Percentiles rank a stretch among this genome's conserved stretches.
phyloP scores from a whole-genome alignment of 2,113 vertebrate species.

The Dipodomys stephensi region DNA sequence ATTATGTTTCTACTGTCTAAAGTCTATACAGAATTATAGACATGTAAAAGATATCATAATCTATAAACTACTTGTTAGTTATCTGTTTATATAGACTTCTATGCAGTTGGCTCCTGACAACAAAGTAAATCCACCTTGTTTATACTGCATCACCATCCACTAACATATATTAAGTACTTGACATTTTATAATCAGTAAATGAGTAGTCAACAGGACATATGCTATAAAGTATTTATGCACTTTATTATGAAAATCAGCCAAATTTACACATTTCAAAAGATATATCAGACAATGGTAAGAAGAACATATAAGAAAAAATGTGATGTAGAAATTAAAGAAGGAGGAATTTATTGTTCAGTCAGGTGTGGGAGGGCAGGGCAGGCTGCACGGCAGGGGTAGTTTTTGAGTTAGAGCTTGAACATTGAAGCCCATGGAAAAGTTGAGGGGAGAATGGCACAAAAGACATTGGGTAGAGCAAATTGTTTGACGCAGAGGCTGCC shows the following conservation, averaged over 20 bases:
- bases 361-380: background rate
- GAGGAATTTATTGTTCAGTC: background rate
- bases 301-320: background rate
- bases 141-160: background rate
- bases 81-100: background rate
- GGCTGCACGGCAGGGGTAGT: background rate
- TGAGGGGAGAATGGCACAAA: background rate
- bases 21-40: background rate
- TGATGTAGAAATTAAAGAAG: background rate
- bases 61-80: background rate
- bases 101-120: background rate
- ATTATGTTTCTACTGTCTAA: background rate
- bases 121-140: background rate
- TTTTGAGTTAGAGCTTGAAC: background rate
- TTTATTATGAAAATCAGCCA: background rate
- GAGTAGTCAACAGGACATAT: background rate
- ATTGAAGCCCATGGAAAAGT: background rate
- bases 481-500: background rate
- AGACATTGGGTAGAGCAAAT: background rate
- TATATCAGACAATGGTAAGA: background rate
- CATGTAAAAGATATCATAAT: constrained; percentile 4
- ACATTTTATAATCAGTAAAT: background rate
- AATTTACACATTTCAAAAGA: background rate
- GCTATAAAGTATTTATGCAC: background rate
- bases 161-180: background rate